Evolutionary conservation across 2,113 vertebrate species (phyloP).

Genomic region (Mesoclemmys tuberculata): DNA sequence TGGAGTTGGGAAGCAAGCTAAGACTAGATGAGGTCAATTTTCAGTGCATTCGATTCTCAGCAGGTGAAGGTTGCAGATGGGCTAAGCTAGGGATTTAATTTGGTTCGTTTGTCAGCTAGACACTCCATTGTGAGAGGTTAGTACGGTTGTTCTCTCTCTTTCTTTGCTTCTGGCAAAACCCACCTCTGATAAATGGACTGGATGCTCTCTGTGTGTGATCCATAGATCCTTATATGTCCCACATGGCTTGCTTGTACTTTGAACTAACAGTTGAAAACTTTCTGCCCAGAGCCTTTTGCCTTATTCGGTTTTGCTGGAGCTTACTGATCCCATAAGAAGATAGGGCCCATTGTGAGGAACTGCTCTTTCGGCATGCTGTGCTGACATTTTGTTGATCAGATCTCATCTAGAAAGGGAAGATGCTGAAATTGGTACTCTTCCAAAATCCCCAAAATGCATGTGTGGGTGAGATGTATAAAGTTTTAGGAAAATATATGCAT

Average conservation of each 20-base stretch:
- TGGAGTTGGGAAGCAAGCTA: neutral
- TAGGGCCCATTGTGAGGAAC: neutral
- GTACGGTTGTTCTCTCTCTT: neutral
- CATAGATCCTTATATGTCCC: neutral
- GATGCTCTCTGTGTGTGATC: neutral
- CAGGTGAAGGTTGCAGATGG: neutral
- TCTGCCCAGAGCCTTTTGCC: neutral
- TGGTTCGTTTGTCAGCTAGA: neutral
- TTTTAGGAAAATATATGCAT: neutral
- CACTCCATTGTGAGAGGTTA: neutral
- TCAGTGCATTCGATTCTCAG: neutral
- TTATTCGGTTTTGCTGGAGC: neutral
- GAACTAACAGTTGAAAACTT: neutral
- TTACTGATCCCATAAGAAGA: neutral
- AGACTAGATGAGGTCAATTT: neutral
- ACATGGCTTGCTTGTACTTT: neutral
- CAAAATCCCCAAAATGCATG: neutral
- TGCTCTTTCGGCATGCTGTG: fast-evolving
- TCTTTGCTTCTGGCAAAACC: neutral
- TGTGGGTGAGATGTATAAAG: fast-evolving
- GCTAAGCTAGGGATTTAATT: neutral
- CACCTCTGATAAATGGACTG: neutral
- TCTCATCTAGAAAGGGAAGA: neutral
- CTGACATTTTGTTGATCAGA: fast-evolving
- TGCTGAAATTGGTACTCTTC: neutral